These are phyloP conservation scores for Prinia subflava DNA, from an alignment of 2,113 vertebrate species.

Conservation along the genomic window DNA sequence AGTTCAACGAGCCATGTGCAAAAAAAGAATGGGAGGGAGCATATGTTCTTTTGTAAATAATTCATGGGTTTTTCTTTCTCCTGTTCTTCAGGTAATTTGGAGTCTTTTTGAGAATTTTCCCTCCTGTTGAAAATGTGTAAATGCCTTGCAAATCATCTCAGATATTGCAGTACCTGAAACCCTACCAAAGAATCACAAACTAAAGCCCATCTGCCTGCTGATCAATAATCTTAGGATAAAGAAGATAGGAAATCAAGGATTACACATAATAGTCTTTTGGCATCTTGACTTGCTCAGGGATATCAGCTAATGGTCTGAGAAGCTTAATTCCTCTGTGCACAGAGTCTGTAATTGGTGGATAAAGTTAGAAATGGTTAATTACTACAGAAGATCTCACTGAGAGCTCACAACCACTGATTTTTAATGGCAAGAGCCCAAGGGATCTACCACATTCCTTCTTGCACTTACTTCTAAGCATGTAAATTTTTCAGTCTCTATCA, in stretches of 20 bases:
- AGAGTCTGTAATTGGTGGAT: not conserved
- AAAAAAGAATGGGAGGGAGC: not conserved
- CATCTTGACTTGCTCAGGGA: not conserved
- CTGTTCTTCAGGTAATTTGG: slow-evolving; percentile 1
- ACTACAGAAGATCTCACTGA: not conserved
- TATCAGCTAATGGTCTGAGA: not conserved
- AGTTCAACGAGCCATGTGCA: not conserved
- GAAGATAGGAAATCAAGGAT: slow-evolving; percentile 38
- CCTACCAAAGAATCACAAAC: not conserved
- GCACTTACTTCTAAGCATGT: not conserved
- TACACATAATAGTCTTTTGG: not conserved
- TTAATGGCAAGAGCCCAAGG: slow-evolving; percentile 14
- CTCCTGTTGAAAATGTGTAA: not conserved
- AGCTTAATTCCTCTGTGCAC: not conserved
- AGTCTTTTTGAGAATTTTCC: not conserved
- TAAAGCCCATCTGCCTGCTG: not conserved
- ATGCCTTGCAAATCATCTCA: not conserved
- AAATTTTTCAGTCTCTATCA: not conserved
- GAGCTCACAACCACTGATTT: not conserved
- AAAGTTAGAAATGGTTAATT: slow-evolving; percentile 59
- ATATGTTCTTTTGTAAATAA: slow-evolving; percentile 20
- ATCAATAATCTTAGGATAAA: not conserved
- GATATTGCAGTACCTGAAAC: not conserved
- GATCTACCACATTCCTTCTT: not conserved
- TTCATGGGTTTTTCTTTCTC: not conserved